Base-by-base conservation (phyloP, 2,888 invertebrate species). In the Aspidapion aeneum region DNA sequence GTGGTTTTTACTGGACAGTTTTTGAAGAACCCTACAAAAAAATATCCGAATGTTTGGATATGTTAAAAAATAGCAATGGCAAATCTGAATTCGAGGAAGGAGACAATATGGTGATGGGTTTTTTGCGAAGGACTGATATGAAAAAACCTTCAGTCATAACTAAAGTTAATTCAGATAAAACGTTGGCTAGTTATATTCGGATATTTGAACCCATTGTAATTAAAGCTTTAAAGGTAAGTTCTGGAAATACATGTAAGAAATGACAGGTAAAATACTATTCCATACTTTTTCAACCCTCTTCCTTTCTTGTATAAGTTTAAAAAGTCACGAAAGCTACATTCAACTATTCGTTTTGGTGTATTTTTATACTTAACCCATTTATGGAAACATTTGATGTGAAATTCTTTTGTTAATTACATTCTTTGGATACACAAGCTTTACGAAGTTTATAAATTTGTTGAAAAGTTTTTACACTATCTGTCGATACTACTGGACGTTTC, bases 201-300 rank as follows among this genome's bases (percentile, higher is more conserved):
- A 83, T 97, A 73, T 97, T 98, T 81, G 97, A 98, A 78, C 94
- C 96, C 0, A 89, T 97, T 79, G 97, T 98, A 63, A 96, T 98
- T 74, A 93, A 94, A 79, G 90, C 96, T 66, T 82, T 96, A 73
- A 94, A 91, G 85, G 91, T 91, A 77, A 77, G 67, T 21, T 60
- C n/a, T n/a, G n/a, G n/a, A n/a, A n/a, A n/a, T n/a, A n/a, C n/a
- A n/a, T n/a, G n/a, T n/a, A n/a, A n/a, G n/a, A n/a, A n/a, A n/a
- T n/a, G n/a, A n/a, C n/a, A n/a, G n/a, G n/a, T n/a, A n/a, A n/a
- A n/a, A n/a, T n/a, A n/a, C n/a, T n/a, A n/a, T n/a, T n/a, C n/a
- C n/a, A n/a, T n/a, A n/a, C n/a, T n/a, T n/a, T n/a, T n/a, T n/a
- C n/a, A n/a, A n/a, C n/a, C n/a, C n/a, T n/a, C n/a, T n/a, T n/a